phyloP scores from a whole-genome alignment of 2,113 vertebrate species.

The Tetraodon nigroviridis region DNA sequence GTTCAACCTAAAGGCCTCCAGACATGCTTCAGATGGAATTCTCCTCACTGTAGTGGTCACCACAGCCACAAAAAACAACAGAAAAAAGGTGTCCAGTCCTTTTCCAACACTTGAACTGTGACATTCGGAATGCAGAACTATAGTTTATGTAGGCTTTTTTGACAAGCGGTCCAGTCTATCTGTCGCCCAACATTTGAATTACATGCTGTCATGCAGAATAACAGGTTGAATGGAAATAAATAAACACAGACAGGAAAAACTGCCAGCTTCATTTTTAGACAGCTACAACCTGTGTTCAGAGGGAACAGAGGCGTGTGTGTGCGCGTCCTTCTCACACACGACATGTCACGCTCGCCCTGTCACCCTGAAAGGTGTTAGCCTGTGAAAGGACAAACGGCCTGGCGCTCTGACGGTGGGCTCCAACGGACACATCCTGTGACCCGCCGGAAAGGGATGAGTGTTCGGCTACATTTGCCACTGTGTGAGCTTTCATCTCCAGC shows the following conservation, averaged over 20 bases:
- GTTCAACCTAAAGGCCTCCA: slow-evolving; percentile 11
- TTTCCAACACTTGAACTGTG: background rate
- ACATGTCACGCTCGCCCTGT: too few species aligned
- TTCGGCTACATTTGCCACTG: slow-evolving; percentile 7
- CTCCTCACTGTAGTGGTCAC: background rate
- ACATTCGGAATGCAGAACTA: background rate
- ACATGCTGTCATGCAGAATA: too few species aligned
- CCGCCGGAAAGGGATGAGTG: slow-evolving; percentile 9
- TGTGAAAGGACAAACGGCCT: too few species aligned
- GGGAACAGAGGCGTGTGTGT: too few species aligned
- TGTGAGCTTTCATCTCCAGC: slow-evolving; percentile 27
- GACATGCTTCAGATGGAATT: slow-evolving; percentile 7
- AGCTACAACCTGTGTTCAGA: too few species aligned
- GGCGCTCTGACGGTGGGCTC: background rate
- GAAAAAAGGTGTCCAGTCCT: background rate
- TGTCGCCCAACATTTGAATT: too few species aligned
- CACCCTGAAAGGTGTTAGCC: too few species aligned
- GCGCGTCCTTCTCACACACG: too few species aligned
- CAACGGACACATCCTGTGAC: slow-evolving; percentile 1
- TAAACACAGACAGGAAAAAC: too few species aligned
- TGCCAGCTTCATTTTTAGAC: too few species aligned
- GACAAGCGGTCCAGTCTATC: too few species aligned
- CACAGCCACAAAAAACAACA: background rate
- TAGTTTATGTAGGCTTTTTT: background rate
- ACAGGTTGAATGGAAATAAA: too few species aligned